Percentiles rank a stretch among this genome's conserved stretches.
phyloP scores from a whole-genome alignment of 2,113 vertebrate species.

The Spea multiplicata region DNA sequence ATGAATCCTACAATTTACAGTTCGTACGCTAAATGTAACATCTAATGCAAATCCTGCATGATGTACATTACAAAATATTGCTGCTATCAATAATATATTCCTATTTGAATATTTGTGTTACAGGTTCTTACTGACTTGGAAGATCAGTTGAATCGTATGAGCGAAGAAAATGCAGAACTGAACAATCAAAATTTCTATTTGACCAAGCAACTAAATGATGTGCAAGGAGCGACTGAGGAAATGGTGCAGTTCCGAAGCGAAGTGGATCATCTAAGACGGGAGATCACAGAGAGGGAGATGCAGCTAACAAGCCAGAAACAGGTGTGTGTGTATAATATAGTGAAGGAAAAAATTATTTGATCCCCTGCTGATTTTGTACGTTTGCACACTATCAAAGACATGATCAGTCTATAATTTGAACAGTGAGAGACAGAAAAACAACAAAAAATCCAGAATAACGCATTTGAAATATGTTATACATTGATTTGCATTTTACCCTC shows the following conservation, averaged over 20 bases:
- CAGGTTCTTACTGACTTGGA: slow-evolving; percentile 97
- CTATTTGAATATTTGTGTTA: slow-evolving; percentile 19
- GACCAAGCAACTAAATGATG: slow-evolving; percentile 94
- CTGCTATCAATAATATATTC: background rate
- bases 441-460: no score
- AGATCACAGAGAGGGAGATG: slow-evolving; percentile 96
- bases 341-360: no score
- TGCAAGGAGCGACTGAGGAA: slow-evolving; percentile 86
- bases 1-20: no score
- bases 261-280: slow-evolving; percentile 88
- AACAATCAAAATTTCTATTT: slow-evolving; percentile 98
- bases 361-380: no score
- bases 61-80: background rate
- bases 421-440: no score
- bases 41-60: no score
- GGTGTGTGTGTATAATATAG: slow-evolving; percentile 58
- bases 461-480: no score
- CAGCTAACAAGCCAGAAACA: slow-evolving; percentile 98
- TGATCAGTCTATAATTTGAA: no score
- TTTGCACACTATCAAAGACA: no score
- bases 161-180: slow-evolving; percentile 91
- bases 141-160: slow-evolving; percentile 91
- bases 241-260: slow-evolving; percentile 87
- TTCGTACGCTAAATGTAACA: no score
- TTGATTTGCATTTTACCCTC: no score